Percentiles rank a stretch among this genome's conserved stretches.
These are phyloP conservation scores for Takifugu ocellatus DNA, from an alignment of 2,797 vertebrate genomes.

Conservation along the genomic window DNA sequence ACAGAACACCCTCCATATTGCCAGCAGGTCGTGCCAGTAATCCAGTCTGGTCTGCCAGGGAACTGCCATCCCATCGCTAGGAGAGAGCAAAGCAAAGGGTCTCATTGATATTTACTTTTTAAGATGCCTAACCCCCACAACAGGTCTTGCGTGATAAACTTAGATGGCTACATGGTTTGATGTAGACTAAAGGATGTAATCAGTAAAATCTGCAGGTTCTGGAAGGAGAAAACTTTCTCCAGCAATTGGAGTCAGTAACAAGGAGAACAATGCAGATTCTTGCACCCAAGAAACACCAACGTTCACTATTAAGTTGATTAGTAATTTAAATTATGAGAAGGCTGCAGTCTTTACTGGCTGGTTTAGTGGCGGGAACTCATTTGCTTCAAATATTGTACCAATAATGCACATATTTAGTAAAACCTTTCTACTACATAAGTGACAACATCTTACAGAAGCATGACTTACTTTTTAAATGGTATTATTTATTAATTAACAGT, in stretches of 20 bases:
- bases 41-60: slow-evolving; percentile 67
- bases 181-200: neutral
- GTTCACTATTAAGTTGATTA: neutral
- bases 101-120: slow-evolving; percentile 55
- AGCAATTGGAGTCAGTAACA: too few species aligned
- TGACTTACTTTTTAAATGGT: too few species aligned
- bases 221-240: too few species aligned
- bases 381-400: too few species aligned
- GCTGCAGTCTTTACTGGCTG: too few species aligned
- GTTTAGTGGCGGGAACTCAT: too few species aligned
- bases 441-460: too few species aligned
- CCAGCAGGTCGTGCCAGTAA: slow-evolving; percentile 71
- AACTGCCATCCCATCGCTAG: slow-evolving; percentile 65
- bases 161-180: neutral
- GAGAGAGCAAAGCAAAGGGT: slow-evolving; percentile 44
- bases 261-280: too few species aligned
- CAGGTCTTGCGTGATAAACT: neutral
- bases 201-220: neutral
- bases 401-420: too few species aligned
- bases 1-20: slow-evolving; percentile 68
- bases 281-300: too few species aligned
- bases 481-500: too few species aligned
- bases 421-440: too few species aligned
- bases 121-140: slow-evolving; percentile 10
- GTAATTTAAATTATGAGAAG: neutral